Conservation (phyloP, 2,113 vertebrate genomes). For the Barbus barbus region DNA sequence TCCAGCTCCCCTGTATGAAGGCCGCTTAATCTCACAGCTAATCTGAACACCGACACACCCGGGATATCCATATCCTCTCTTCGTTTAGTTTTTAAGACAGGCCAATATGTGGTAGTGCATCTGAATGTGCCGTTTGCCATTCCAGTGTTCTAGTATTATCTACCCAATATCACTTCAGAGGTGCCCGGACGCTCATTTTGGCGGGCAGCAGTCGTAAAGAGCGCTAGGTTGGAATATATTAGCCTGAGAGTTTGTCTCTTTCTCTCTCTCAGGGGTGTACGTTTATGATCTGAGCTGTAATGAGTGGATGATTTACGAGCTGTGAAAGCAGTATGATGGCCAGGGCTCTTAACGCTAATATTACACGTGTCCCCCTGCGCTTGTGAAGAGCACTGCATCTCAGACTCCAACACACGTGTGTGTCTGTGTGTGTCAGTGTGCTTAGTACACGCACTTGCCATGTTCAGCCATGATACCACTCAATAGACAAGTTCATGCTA, state of each 20-base stretch:
- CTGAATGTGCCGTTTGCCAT: constrained; percentile 24
- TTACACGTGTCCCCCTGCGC: constrained; percentile 41
- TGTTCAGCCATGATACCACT: constrained; percentile 22
- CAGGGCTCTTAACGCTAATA: constrained; percentile 43
- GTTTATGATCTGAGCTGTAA: constrained; percentile 55
- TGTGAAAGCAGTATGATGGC: constrained; percentile 46
- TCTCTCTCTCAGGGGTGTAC: constrained; percentile 33
- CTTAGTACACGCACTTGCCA: constrained; percentile 9
- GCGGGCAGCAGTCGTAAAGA: constrained; percentile 45
- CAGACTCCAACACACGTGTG: neutral
- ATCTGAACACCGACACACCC: constrained; percentile 35
- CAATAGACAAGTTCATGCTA: neutral
- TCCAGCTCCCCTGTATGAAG: neutral
- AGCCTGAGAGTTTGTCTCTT: constrained; percentile 41
- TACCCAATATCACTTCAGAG: constrained; percentile 34
- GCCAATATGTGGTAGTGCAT: constrained; percentile 19
- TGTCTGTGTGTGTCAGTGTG: neutral
- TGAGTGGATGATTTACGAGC: constrained; percentile 55
- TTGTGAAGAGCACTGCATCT: constrained; percentile 45
- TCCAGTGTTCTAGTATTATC: constrained; percentile 20
- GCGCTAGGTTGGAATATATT: constrained; percentile 47
- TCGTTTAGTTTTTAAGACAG: constrained; percentile 24
- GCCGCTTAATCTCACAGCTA: constrained; percentile 24
- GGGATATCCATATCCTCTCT: constrained; percentile 26
- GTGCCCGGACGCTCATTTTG: constrained; percentile 21